phyloP scores from a whole-genome alignment of 2,797 vertebrate species.

The Macropus fuliginosus region DNA sequence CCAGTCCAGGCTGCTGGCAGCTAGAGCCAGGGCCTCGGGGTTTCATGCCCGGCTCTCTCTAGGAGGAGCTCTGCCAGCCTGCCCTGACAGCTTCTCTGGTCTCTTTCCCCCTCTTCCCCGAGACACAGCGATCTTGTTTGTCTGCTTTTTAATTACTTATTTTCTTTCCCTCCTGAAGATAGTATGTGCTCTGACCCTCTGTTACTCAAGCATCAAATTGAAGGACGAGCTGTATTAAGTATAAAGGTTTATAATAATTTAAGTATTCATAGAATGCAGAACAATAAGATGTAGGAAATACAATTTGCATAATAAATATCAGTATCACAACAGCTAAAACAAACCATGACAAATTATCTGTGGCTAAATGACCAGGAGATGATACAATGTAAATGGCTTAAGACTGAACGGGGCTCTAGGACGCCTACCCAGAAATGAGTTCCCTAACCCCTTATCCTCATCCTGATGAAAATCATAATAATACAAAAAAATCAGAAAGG shows the following conservation, averaged over 20 bases:
- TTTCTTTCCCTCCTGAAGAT: slow-evolving; percentile 50
- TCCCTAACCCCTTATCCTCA: slow-evolving; percentile 23
- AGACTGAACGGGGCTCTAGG: slow-evolving; percentile 73
- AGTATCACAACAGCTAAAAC: slow-evolving; percentile 86
- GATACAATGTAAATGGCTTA: slow-evolving; percentile 80
- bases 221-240: slow-evolving; percentile 81
- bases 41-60: background rate
- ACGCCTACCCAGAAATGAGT: slow-evolving; percentile 61
- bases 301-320: slow-evolving; percentile 89
- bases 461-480: slow-evolving; percentile 44
- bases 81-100: slow-evolving; percentile 22
- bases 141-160: slow-evolving; percentile 71
- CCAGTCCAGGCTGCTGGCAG: slow-evolving; percentile 10
- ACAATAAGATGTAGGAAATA: slow-evolving; percentile 86
- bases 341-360: slow-evolving; percentile 86
- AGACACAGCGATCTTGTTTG: slow-evolving; percentile 38
- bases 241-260: slow-evolving; percentile 84
- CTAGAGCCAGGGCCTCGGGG: slow-evolving; percentile 70
- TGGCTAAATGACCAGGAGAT: slow-evolving; percentile 83
- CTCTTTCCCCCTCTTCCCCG: slow-evolving; percentile 66
- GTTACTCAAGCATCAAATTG: slow-evolving; percentile 75
- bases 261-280: slow-evolving; percentile 82
- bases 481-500: slow-evolving; percentile 62
- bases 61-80: slow-evolving; percentile 37
- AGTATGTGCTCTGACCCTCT: slow-evolving; percentile 60